Evolutionary conservation across 2,888 invertebrate genomes (phyloP), one percentile per base, ranked within the genome.

Genomic region (Drosophila anomelani): DNA sequence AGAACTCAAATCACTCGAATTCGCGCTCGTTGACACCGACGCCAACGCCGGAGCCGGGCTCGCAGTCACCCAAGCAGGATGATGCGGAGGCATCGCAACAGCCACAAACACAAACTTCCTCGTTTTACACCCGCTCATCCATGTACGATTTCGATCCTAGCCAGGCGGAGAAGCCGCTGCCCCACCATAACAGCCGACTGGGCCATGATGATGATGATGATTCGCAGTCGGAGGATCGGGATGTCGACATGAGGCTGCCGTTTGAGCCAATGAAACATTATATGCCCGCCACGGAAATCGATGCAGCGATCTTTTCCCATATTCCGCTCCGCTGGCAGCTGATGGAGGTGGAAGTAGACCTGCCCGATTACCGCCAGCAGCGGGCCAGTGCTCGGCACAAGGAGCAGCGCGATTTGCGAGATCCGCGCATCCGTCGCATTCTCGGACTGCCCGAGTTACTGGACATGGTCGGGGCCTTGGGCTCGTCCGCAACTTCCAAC

Each of bases 211-310:
- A 7, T 6, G 29, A 47, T 13, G 51, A 34, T 34, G 9, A 34
- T 34, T 20, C 20, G 51, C 20, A 20, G 4, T 36, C 51, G 63
- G 67, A 56, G 26, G 34, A 54, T 29, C 17, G 77, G 1, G 97
- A 97, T 88, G 94, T 96, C 39, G 97, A 97, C 92, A 94, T 97
- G 76, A 94, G 97, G 29, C 92, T 96, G 80, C 96, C 97, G 0
- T 97, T 97, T 88, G 96, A 97, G 91, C 95, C 96, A 10, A 95
- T 96, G 54, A 93, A 96, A n/a, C 95, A 96, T 81, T 97, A 96
- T 90, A 94, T 95, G 15, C 97, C 97, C 0, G 97, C 97, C 32
- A 96, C 95, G 0, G 97, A 97, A 93, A 97, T 97, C 73, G 96
- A 97, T 89, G 97, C 96, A 10, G 96, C 96, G 41, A 94, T 96